Base-by-base conservation (phyloP, 2,113 vertebrate genomes). In the Odontophorus gujanensis region DNA sequence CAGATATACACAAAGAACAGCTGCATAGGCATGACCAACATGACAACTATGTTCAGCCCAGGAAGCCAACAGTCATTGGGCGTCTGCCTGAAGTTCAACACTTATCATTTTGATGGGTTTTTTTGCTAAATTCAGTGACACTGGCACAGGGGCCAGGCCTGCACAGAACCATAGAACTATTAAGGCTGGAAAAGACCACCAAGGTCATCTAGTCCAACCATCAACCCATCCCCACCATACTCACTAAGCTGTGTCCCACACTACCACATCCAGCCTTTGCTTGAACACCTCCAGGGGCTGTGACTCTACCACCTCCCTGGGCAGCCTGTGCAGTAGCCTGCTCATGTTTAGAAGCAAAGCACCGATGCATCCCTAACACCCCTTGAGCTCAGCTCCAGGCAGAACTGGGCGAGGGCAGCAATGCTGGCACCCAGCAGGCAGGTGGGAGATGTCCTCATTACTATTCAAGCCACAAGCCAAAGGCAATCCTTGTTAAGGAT, bases 381-480 rank as follows among this genome's bases (percentile, higher is more conserved):
- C 53, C 21, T 25, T 7, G 51, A 72, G 57, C 51, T 73, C 55
- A 77, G 63, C 36, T 55, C 7, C 53, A 17, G 17, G 51, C 47
- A 32, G 55, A 81, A 50, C 43, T 26, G 25, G 22, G 40, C 12
- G 63, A 72, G 26, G 38, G 45, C 8, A 32, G 88, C 24, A 11
- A 38, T 9, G 28, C 32, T 11, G 40, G 66, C 76, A 77, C 12
- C 24, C 43, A 30, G 40, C 51, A 34, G 77, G 61, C 22, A 8
- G 20, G 28, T 51, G 63, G 78, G 32, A 51, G 16, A 34, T 5
- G 3, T 34, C 81, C 67, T 45, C 0, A 5, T 32, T 85, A 80
- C 59, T 82, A 91, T 68, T 92, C 68, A 43, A 88, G 89, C 51
- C 50, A 71, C 80, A 89, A 93, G 81, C 50, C 22, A 6, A 91